A percentile compares a stretch with the other conserved stretches of the same genome.
Evolutionary conservation across 1,140 invertebrate species (phyloP).

Genomic region (Brachionus manjavacas): DNA sequence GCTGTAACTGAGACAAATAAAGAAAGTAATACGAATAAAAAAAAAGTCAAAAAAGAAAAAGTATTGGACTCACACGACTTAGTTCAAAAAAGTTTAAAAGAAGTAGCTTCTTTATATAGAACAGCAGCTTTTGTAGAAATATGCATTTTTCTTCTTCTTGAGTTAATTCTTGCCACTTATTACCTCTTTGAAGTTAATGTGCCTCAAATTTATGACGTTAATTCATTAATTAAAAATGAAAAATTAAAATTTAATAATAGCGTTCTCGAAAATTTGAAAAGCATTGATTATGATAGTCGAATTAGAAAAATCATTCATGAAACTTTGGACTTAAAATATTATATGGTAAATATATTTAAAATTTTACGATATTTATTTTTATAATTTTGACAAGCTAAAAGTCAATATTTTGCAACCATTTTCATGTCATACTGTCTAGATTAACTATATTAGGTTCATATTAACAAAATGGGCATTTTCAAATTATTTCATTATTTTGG

Average conservation of each 20-base stretch:
- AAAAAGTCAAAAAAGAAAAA: not conserved
- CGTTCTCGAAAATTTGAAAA: not conserved
- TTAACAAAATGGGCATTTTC: too few species aligned
- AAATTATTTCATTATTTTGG: too few species aligned
- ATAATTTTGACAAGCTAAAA: too few species aligned
- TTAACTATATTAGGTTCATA: too few species aligned
- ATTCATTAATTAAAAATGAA: not conserved
- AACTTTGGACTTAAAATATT: not conserved
- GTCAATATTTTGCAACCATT: too few species aligned
- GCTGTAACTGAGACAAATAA: not conserved
- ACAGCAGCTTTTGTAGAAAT: slow-evolving; percentile 16
- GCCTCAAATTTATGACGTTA: not conserved
- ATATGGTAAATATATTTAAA: not conserved
- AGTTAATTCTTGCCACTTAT: not conserved
- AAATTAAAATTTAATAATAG: not conserved
- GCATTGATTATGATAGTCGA: slow-evolving; percentile 5
- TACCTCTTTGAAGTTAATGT: not conserved
- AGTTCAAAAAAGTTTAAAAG: slow-evolving; percentile 15
- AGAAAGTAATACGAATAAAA: not conserved
- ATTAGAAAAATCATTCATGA: not conserved
- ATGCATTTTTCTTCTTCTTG: not conserved
- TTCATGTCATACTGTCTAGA: too few species aligned
- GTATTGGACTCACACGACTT: slow-evolving; percentile 3
- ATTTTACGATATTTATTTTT: too few species aligned
- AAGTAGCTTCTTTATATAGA: not conserved